Evolutionary conservation across 2,797 vertebrate species (phyloP).

Genomic region (Fratercula arctica): DNA sequence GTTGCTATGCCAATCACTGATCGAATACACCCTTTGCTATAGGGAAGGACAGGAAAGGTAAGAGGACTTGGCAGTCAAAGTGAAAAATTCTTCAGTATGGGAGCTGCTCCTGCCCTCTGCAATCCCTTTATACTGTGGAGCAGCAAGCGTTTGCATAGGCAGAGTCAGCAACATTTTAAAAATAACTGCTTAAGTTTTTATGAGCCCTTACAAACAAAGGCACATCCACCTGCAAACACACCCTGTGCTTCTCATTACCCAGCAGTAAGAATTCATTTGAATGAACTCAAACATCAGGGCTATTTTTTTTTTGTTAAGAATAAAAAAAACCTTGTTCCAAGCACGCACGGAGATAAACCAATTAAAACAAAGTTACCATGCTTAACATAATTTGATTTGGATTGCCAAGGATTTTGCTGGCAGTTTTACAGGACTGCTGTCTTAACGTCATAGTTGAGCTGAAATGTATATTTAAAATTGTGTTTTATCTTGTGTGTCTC

Average conservation of each 20-base stretch:
- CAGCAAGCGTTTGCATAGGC: not conserved
- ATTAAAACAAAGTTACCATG: not conserved
- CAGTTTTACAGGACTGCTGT: not conserved
- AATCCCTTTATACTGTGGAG: not conserved
- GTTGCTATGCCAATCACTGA: not conserved
- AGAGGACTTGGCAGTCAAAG: not conserved
- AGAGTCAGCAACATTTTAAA: slow-evolving; percentile 1
- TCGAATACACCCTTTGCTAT: not conserved
- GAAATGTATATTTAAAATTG: not conserved
- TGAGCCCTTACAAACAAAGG: not conserved
- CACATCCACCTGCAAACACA: slow-evolving; percentile 1
- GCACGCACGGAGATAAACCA: not conserved
- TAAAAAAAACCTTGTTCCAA: not conserved
- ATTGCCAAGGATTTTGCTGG: not conserved
- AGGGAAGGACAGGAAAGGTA: not conserved
- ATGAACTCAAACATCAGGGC: not conserved
- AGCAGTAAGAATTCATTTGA: not conserved
- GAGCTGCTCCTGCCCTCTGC: not conserved
- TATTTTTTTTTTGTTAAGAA: not conserved
- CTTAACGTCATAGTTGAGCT: not conserved
- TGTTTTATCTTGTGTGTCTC: not conserved
- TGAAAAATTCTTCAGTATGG: not conserved
- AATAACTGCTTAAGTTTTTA: slow-evolving; percentile 1
- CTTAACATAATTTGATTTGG: not conserved
- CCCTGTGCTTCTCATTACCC: not conserved